These are phyloP conservation scores for Macrotis lagotis DNA, from an alignment of 2,113 vertebrate species.

Conservation along the genomic window DNA sequence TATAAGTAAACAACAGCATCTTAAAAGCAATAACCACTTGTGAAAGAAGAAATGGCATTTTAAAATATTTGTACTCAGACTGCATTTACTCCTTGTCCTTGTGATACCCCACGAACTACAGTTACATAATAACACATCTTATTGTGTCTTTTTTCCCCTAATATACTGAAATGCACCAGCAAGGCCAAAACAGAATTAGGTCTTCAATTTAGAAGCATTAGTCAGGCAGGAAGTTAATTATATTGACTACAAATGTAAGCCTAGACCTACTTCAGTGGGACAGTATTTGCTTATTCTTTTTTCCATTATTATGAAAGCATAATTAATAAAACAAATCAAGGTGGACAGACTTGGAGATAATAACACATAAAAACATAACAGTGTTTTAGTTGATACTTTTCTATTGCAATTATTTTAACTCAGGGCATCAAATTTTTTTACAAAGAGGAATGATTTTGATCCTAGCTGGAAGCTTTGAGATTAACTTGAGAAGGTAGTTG, in stretches of 20 bases:
- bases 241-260: constrained; percentile 64
- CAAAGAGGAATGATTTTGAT: not conserved
- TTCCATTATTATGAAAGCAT: constrained; percentile 59
- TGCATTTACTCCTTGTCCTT: constrained; percentile 48
- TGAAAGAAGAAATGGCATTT: constrained; percentile 34
- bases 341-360: constrained; percentile 53
- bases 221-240: constrained; percentile 72
- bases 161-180: constrained; percentile 59
- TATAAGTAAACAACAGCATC: constrained; percentile 28
- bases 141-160: constrained; percentile 45
- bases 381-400: constrained; percentile 43
- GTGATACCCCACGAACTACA: constrained; percentile 35
- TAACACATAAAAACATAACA: no score
- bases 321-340: constrained; percentile 52
- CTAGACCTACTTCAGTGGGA: constrained; percentile 51
- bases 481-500: not conserved
- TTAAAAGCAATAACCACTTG: constrained; percentile 32
- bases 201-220: constrained; percentile 64
- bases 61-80: constrained; percentile 19
- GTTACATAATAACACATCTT: constrained; percentile 37
- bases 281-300: constrained; percentile 71
- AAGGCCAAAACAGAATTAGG: constrained; percentile 59
- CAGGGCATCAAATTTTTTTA: not conserved
- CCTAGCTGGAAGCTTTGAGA: not conserved
- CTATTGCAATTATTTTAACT: constrained; percentile 42